Evolutionary conservation across 2,113 vertebrate genomes (phyloP).

Genomic region (Xyrauchen texanus): DNA sequence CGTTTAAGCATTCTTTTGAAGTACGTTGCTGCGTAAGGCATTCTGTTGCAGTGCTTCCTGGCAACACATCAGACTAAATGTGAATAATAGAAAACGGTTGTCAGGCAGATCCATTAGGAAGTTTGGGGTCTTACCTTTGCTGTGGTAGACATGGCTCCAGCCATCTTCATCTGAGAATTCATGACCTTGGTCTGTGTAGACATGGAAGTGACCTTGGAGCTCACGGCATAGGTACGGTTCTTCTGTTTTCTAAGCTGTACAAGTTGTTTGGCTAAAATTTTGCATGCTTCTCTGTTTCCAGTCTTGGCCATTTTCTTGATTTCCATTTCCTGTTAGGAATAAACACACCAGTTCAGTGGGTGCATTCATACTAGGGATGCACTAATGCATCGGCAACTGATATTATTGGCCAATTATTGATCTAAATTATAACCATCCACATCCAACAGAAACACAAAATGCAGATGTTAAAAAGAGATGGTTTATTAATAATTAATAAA

Average conservation of each 20-base stretch:
- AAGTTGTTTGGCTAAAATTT: slow-evolving; percentile 93
- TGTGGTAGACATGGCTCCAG: slow-evolving; percentile 93
- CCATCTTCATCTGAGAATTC: slow-evolving; percentile 99
- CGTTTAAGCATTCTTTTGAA: slow-evolving; percentile 53
- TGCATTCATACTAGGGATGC: too few relatives aligned
- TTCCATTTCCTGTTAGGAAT: slow-evolving; percentile 84
- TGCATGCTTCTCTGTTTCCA: slow-evolving; percentile 95
- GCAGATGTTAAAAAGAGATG: too few relatives aligned
- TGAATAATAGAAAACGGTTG: slow-evolving; percentile 18
- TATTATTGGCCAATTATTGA: too few relatives aligned
- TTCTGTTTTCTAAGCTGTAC: slow-evolving; percentile 95
- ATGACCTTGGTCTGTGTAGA: slow-evolving; percentile 94
- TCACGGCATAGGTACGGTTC: slow-evolving; percentile 92
- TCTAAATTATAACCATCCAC: too few relatives aligned
- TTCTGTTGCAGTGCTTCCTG: slow-evolving; percentile 4
- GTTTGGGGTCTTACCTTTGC: slow-evolving; percentile 82
- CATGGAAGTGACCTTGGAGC: slow-evolving; percentile 98
- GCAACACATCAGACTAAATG: slow-evolving; percentile 14
- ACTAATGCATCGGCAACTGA: neutral
- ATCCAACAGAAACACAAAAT: too few relatives aligned
- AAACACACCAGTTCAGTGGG: neutral
- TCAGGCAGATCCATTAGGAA: neutral
- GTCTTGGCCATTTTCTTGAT: slow-evolving; percentile 99
- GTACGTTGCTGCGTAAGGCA: slow-evolving; percentile 6
- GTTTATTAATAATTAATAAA: too few relatives aligned